These are phyloP conservation scores for Verasper variegatus DNA, from an alignment of 2,113 vertebrate species.

Conservation along the genomic window DNA sequence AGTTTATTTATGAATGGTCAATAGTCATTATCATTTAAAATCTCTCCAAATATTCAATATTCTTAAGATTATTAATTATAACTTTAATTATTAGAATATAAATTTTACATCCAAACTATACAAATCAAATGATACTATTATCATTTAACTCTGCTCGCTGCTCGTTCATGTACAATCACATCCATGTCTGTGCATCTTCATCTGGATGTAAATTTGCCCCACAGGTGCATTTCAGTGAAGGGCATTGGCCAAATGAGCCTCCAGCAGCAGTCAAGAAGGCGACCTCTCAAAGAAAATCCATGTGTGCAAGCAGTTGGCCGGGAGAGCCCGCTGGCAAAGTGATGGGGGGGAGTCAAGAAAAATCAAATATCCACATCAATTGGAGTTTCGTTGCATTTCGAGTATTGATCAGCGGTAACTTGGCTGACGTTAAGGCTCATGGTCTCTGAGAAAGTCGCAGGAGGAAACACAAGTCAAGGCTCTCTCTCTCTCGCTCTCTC, in stretches of 20 bases:
- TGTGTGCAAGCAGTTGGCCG: constrained; percentile 32
- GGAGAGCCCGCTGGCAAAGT: constrained; percentile 46
- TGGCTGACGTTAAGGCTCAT: constrained; percentile 26
- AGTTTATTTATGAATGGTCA: too few species aligned
- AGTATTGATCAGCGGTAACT: constrained; percentile 63
- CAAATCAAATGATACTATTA: too few species aligned
- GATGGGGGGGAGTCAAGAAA: constrained; percentile 49
- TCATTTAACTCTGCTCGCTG: background rate
- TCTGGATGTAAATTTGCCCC: background rate
- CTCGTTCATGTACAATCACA: too few species aligned
- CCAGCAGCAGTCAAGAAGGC: constrained; percentile 26
- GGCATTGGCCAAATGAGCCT: constrained; percentile 16
- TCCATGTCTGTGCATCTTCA: background rate
- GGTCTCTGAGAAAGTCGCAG: constrained; percentile 29
- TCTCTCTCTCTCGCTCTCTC: background rate
- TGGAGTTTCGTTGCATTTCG: constrained; percentile 54
- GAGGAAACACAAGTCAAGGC: constrained; percentile 13
- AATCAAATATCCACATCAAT: constrained; percentile 69
- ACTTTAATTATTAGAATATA: too few species aligned
- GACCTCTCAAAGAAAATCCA: constrained; percentile 61
- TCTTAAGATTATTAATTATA: too few species aligned
- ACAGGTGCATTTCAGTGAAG: constrained; percentile 19
- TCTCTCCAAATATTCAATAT: too few species aligned
- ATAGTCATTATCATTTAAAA: too few species aligned
- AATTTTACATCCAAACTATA: too few species aligned